Conservation (phyloP, 2,888 invertebrate genomes). For the Parapristionchus giblindavisi region DNA sequence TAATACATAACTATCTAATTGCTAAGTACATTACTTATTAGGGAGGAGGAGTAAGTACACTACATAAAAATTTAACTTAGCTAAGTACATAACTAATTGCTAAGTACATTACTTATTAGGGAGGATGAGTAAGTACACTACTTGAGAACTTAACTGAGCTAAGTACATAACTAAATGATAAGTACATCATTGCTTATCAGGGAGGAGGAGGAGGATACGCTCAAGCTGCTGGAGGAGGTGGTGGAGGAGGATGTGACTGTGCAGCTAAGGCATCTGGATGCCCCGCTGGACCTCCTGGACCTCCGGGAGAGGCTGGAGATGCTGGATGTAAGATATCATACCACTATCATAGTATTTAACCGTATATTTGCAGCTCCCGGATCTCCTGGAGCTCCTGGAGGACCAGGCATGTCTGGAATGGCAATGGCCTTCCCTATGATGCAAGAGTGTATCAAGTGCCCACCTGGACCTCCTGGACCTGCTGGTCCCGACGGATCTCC, state of each 20-base stretch:
- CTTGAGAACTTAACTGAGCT: too few species aligned
- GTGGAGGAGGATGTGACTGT: constrained; percentile 20
- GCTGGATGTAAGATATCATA: not conserved
- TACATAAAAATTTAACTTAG: not conserved
- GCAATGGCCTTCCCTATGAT: constrained; percentile 45
- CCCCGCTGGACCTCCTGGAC: constrained; percentile 29
- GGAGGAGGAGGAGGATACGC: constrained; percentile 21
- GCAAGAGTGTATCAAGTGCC: constrained; percentile 49
- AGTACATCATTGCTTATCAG: not conserved
- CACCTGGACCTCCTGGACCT: constrained; percentile 40
- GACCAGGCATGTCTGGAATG: constrained; percentile 45
- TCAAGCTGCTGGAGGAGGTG: not conserved
- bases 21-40: not conserved
- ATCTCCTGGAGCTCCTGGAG: constrained; percentile 41
- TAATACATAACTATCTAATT: not conserved
- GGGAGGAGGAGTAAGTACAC: not conserved
- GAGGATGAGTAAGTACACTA: constrained; percentile 1
- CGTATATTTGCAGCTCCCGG: constrained; percentile 40
- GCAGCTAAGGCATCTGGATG: constrained; percentile 30
- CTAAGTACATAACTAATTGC: too few species aligned
- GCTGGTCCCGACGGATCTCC: constrained; percentile 45
- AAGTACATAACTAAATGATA: too few species aligned
- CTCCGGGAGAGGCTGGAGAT: constrained; percentile 21
- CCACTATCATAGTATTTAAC: not conserved
- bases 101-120: not conserved